Evolutionary conservation across 2,113 vertebrate genomes (phyloP).

Genomic region (Myiozetetes cayanensis): DNA sequence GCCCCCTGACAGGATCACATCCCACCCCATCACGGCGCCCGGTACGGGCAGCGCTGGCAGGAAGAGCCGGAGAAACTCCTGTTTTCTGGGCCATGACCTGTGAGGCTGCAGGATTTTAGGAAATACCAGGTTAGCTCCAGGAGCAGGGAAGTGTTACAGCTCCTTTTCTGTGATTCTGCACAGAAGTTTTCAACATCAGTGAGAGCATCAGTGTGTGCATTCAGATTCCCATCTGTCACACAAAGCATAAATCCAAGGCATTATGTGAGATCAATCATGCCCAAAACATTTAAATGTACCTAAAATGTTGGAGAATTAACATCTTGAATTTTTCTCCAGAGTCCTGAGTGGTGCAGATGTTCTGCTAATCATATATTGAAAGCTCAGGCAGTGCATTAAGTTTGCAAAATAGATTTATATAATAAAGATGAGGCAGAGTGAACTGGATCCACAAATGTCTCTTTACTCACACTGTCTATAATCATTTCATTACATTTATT

Average conservation of each 20-base stretch:
- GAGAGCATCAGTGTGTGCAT: background rate
- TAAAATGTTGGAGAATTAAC: background rate
- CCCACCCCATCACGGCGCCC: background rate
- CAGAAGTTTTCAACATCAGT: background rate
- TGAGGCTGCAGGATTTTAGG: background rate
- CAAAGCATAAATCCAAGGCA: background rate
- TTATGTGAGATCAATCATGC: background rate
- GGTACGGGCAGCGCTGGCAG: background rate
- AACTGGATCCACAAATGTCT: conserved; percentile 52
- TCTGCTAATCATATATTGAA: background rate
- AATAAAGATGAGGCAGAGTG: conserved; percentile 39
- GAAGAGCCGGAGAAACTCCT: conserved; percentile 7
- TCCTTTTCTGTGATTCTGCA: background rate
- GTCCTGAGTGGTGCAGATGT: background rate
- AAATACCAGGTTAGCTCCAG: background rate
- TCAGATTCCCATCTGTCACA: background rate
- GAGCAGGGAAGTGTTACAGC: background rate
- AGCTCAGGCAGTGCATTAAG: background rate
- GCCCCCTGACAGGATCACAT: background rate
- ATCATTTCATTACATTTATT: conserved; percentile 50
- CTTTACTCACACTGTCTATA: conserved; percentile 38
- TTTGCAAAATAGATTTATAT: conserved; percentile 31
- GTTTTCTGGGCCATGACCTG: background rate
- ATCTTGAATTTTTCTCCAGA: background rate
- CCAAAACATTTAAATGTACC: background rate